Conservation (phyloP, 2,113 vertebrate species). For the Oreochromis niloticus region DNA sequence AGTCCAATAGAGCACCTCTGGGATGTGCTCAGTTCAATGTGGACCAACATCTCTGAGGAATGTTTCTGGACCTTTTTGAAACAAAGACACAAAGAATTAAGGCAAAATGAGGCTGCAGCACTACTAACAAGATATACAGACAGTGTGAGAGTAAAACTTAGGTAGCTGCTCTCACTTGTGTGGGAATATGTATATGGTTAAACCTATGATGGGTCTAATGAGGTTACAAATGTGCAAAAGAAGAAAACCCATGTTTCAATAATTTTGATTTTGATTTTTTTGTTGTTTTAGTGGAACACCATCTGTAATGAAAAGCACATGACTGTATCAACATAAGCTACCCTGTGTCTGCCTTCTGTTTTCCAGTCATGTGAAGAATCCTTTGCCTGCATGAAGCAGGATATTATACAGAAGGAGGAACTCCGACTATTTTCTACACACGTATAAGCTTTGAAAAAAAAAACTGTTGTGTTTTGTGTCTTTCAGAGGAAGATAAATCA, state of each 20-base stretch:
- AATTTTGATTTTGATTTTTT: neutral
- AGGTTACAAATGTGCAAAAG: neutral
- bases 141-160: neutral
- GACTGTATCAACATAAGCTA: neutral
- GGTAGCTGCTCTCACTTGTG: neutral
- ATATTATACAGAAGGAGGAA: neutral
- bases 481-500: neutral
- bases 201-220: neutral
- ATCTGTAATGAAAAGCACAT: neutral
- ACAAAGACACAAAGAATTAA: neutral
- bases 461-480: neutral
- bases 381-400: neutral
- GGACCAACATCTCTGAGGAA: neutral
- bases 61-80: neutral
- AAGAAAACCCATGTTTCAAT: neutral
- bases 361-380: neutral
- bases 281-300: neutral
- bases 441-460: neutral
- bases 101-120: neutral
- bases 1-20: neutral
- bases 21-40: neutral
- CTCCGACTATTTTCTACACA: neutral
- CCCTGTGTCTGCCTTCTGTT: neutral
- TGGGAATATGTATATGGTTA: neutral
- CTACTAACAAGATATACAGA: neutral